Conservation (phyloP, 2,797 vertebrate genomes). For the Melanotaenia parkinsoni region DNA sequence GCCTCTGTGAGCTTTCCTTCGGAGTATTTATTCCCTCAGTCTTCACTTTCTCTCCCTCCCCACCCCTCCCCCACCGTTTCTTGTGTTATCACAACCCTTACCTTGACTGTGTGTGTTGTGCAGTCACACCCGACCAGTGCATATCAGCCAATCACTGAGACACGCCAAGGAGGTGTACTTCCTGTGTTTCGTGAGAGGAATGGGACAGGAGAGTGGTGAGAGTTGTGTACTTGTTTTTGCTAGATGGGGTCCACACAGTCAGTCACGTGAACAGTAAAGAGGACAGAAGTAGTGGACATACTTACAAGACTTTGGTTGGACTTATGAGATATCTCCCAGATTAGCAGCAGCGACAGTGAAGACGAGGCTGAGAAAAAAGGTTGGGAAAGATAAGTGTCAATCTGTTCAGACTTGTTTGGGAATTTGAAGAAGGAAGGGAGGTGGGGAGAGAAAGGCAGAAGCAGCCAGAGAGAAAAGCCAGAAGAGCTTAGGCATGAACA, state of each 20-base stretch:
- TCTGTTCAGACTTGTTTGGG: slow-evolving; percentile 89
- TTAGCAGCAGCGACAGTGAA: slow-evolving; percentile 43
- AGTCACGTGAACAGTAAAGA: slow-evolving; percentile 22
- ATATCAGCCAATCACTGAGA: slow-evolving; percentile 78
- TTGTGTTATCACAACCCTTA: slow-evolving; percentile 59
- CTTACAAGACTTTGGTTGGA: slow-evolving; percentile 27
- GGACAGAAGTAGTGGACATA: slow-evolving; percentile 35
- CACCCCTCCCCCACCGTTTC: slow-evolving; percentile 52
- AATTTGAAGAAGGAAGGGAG: slow-evolving; percentile 84
- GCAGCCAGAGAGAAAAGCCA: slow-evolving; percentile 58
- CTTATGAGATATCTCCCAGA: slow-evolving; percentile 51
- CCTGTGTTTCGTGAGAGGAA: slow-evolving; percentile 78
- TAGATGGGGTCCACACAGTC: slow-evolving; percentile 35
- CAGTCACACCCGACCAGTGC: slow-evolving; percentile 79
- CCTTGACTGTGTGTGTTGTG: slow-evolving; percentile 70
- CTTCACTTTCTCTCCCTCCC: slow-evolving; percentile 39
- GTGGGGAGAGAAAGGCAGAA: slow-evolving; percentile 59
- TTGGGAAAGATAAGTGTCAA: slow-evolving; percentile 83
- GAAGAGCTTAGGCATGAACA: slow-evolving; percentile 71
- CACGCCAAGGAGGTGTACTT: slow-evolving; percentile 77
- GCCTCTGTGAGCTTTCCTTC: slow-evolving; percentile 25
- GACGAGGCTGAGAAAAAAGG: slow-evolving; percentile 68
- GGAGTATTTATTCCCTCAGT: slow-evolving; percentile 15
- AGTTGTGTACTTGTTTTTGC: slow-evolving; percentile 41
- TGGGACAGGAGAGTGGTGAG: slow-evolving; percentile 51